Evolutionary conservation across 2,797 vertebrate species (phyloP).

Genomic region (Etheostoma perlongum): DNA sequence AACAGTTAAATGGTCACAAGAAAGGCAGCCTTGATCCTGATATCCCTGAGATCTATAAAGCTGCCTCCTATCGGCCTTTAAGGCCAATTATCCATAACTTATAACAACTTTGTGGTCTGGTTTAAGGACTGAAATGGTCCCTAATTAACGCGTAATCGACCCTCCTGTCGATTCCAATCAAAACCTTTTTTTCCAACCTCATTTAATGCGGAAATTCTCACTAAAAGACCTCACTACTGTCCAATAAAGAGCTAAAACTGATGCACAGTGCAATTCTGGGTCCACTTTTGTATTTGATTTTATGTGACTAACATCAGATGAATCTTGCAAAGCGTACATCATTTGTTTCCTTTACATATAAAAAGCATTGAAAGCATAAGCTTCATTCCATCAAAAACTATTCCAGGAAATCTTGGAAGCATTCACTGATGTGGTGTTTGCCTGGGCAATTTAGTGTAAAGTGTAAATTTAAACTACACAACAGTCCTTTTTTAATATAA

Average conservation of each 20-base stretch:
- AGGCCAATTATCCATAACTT: slow-evolving; percentile 50
- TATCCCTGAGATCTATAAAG: slow-evolving; percentile 38
- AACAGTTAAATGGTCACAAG: slow-evolving; percentile 42
- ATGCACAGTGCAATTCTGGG: neutral
- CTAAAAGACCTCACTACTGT: neutral
- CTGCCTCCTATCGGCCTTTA: slow-evolving; percentile 32
- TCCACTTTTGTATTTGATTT: neutral
- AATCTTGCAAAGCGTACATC: neutral
- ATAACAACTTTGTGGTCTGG: slow-evolving; percentile 19
- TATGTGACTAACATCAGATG: neutral
- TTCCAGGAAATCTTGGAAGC: neutral
- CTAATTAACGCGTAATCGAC: slow-evolving; percentile 52
- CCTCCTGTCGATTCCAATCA: slow-evolving; percentile 35
- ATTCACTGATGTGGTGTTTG: neutral
- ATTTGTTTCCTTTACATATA: neutral
- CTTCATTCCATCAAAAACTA: neutral
- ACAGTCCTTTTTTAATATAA: neutral
- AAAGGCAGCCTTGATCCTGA: slow-evolving; percentile 51
- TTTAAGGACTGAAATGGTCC: slow-evolving; percentile 22
- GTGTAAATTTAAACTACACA: slow-evolving; percentile 2
- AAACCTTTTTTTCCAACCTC: slow-evolving; percentile 17
- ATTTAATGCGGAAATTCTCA: slow-evolving; percentile 32
- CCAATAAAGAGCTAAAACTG: neutral
- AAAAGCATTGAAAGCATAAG: neutral
- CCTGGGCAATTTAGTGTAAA: neutral